A percentile compares a stretch with the other conserved stretches of the same genome.
Conservation (phyloP, 2,888 invertebrate species). For the Epinotia nisella region DNA sequence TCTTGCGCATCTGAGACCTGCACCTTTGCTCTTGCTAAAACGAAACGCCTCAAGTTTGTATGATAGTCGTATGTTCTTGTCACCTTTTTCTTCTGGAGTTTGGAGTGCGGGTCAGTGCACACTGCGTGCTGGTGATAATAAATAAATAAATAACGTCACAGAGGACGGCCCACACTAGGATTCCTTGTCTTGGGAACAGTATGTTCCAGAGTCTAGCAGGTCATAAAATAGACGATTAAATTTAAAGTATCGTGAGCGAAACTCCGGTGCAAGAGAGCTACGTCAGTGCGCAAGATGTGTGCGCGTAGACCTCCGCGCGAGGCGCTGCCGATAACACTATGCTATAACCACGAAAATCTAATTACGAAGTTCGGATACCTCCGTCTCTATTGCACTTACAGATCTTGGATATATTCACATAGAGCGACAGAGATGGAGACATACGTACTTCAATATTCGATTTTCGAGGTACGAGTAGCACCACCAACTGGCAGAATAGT, state of each 20-base stretch:
- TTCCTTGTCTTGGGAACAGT: slow-evolving; percentile 25
- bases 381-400: too few species aligned
- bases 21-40: slow-evolving; percentile 17
- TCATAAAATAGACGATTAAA: slow-evolving; percentile 1
- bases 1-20: slow-evolving; percentile 32
- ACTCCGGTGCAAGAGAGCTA: background rate
- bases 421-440: too few species aligned
- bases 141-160: slow-evolving; percentile 35
- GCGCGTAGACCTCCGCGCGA: too few species aligned
- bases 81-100: background rate
- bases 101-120: slow-evolving; percentile 14
- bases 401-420: too few species aligned
- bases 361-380: too few species aligned
- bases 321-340: too few species aligned
- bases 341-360: too few species aligned
- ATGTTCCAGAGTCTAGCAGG: slow-evolving; percentile 5
- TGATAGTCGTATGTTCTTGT: background rate
- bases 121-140: slow-evolving; percentile 33
- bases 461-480: too few species aligned
- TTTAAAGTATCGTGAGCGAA: background rate
- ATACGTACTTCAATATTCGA: too few species aligned
- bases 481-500: too few species aligned
- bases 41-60: background rate
- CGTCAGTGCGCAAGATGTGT: background rate
- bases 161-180: slow-evolving; percentile 27